Percentiles rank a stretch among this genome's conserved stretches.
These are phyloP conservation scores for Helogale parvula DNA, from an alignment of 2,113 vertebrate genomes.

Conservation along the genomic window DNA sequence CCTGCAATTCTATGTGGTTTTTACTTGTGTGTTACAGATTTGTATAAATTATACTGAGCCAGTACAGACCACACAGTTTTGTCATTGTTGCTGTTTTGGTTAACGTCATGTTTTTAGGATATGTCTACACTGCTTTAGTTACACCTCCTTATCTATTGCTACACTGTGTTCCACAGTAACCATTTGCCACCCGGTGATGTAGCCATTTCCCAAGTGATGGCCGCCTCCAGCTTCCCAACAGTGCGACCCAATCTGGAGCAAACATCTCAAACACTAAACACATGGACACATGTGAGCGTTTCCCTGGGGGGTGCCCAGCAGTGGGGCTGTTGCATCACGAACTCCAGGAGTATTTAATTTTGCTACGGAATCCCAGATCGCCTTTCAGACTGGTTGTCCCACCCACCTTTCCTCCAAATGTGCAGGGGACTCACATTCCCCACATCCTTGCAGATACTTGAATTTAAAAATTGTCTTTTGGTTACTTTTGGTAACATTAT, in stretches of 20 bases:
- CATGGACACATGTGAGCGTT: accelerated
- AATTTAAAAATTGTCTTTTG: background rate
- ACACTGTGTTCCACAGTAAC: background rate
- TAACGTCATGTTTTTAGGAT: accelerated
- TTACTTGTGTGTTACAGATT: too few species aligned
- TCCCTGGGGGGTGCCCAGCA: background rate
- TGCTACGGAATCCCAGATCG: background rate
- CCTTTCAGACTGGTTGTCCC: background rate
- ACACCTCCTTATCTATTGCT: accelerated
- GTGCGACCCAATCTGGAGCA: background rate
- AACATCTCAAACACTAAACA: background rate
- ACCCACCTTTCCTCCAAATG: background rate
- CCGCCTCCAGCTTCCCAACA: background rate
- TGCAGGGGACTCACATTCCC: background rate
- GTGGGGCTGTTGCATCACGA: background rate
- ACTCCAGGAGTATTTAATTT: background rate
- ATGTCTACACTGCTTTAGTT: accelerated
- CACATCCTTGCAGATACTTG: background rate
- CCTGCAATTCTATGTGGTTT: too few species aligned
- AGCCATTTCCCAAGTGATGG: background rate
- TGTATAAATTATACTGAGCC: background rate
- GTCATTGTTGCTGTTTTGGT: background rate
- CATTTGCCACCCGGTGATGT: background rate
- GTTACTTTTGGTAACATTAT: background rate
- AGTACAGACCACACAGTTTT: background rate